Conservation (phyloP, 2,113 vertebrate genomes). For the Peromyscus leucopus region DNA sequence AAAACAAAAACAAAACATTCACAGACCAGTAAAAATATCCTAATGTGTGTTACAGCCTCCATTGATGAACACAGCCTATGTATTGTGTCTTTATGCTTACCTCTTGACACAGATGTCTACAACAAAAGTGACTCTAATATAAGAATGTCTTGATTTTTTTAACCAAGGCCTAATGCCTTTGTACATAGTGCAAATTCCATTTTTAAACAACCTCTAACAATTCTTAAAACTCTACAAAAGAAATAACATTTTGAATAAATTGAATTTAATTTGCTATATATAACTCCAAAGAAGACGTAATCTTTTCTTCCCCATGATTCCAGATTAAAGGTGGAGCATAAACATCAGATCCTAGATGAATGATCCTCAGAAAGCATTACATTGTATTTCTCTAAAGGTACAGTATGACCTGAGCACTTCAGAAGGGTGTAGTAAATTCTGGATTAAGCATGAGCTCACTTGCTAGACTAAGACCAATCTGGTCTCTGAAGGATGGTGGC, state of each 20-base stretch:
- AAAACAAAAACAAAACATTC: not conserved
- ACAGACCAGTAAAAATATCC: not conserved
- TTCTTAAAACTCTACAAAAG: conserved; percentile 54
- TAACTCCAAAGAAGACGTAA: conserved; percentile 54
- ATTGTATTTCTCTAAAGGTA: conserved; percentile 13
- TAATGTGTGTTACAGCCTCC: not conserved
- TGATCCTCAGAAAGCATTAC: not conserved
- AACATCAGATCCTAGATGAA: not conserved
- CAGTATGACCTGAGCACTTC: not conserved
- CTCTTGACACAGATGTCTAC: conserved; percentile 33
- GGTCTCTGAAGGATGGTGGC: conserved; percentile 1
- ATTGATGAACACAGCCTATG: not conserved
- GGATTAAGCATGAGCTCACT: not conserved
- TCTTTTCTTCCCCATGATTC: not conserved
- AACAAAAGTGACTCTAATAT: conserved; percentile 31
- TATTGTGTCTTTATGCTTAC: not conserved
- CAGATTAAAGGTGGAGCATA: not conserved
- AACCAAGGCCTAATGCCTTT: conserved; percentile 6
- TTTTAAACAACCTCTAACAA: conserved; percentile 52
- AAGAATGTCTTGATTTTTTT: not conserved
- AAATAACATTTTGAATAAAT: conserved; percentile 38
- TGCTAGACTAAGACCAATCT: conserved; percentile 7
- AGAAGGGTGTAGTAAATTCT: not conserved
- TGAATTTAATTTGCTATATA: conserved; percentile 11
- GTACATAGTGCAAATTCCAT: conserved; percentile 20